Conservation (phyloP, 1,140 invertebrate genomes). For the Drosophila sucinea region DNA sequence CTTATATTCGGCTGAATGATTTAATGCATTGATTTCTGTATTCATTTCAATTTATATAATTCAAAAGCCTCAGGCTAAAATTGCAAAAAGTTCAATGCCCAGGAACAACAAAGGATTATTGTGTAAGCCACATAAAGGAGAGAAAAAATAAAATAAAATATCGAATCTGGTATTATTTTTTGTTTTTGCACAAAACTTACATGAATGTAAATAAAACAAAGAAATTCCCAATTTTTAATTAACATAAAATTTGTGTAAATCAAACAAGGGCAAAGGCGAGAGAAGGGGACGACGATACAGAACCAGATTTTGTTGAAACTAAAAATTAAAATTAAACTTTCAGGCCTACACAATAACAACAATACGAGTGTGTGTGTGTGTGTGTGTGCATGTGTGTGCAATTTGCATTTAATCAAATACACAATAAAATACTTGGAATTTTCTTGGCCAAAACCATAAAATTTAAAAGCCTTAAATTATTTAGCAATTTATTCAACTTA, state of each 20-base stretch:
- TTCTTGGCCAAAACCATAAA: neutral
- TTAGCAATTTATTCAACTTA: neutral
- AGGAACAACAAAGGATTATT: neutral
- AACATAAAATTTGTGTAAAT: slow-evolving; percentile 57
- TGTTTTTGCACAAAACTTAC: slow-evolving; percentile 58
- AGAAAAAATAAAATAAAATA: slow-evolving; percentile 2
- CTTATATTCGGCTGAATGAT: neutral
- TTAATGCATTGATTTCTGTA: neutral
- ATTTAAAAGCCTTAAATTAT: neutral
- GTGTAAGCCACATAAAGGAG: neutral
- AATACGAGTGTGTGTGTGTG: no score
- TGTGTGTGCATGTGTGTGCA: no score
- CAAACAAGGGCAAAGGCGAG: neutral
- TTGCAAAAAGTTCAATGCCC: slow-evolving; percentile 31
- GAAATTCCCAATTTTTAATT: slow-evolving; percentile 51
- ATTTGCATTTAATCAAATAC: no score
- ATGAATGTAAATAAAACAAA: slow-evolving; percentile 33
- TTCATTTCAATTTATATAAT: neutral
- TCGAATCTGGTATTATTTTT: slow-evolving; percentile 23
- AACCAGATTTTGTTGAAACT: no score
- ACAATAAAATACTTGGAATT: neutral
- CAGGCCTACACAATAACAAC: no score
- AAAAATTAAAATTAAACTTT: no score
- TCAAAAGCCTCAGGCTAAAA: neutral
- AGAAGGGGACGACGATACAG: no score